phyloP scores from a whole-genome alignment of 2,797 vertebrate genomes.

The Trachops cirrhosus region DNA sequence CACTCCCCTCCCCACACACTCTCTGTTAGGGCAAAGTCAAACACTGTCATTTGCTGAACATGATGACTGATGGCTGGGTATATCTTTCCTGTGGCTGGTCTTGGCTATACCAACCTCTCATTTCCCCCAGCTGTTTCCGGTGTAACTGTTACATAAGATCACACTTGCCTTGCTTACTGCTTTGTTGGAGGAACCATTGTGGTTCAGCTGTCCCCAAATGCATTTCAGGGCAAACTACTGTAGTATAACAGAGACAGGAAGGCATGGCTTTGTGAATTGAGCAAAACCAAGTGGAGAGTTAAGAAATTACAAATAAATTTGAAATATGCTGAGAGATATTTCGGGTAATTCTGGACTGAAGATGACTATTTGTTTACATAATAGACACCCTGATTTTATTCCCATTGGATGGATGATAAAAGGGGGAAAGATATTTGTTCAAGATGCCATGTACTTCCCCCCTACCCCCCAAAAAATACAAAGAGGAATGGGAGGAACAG shows the following conservation, averaged over 20 bases:
- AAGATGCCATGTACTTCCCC: background rate
- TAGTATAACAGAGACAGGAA: background rate
- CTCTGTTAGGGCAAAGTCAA: background rate
- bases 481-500: background rate
- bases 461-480: background rate
- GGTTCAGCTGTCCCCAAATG: conserved; percentile 84
- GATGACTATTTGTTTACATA: background rate
- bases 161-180: conserved; percentile 74
- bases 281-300: conserved; percentile 1
- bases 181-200: conserved; percentile 80
- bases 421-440: background rate
- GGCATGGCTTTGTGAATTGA: background rate
- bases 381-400: background rate
- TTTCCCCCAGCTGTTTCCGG: conserved; percentile 87
- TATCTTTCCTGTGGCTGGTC: background rate
- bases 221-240: background rate
- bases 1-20: background rate
- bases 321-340: background rate
- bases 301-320: background rate
- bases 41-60: background rate
- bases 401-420: background rate
- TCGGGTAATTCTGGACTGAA: background rate
- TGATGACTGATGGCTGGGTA: background rate
- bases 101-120: conserved; percentile 41
- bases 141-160: conserved; percentile 83